Evolutionary conservation across 2,888 invertebrate species (phyloP), one percentile per base, ranked within the genome.

Genomic region (Drosophila antonietae): DNA sequence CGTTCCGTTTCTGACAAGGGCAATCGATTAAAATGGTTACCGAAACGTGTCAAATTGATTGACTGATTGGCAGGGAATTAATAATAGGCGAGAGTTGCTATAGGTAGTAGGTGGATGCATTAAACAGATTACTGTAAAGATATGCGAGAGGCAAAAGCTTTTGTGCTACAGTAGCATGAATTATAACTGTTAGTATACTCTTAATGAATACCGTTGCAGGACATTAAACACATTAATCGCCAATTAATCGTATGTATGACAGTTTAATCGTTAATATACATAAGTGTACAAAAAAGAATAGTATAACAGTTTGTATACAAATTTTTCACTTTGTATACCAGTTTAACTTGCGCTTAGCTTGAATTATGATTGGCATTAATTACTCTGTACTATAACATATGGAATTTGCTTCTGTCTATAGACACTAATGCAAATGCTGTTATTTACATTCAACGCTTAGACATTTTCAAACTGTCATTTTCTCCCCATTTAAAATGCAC

Each of bases 21-120:
- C 39, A 68, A 69, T 74, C 69, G 66, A 77, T 77, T 63, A 44
- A 66, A 57, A 49, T 49, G 46, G 41, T 43, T 66, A 63, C 58
- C 43, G 51, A 64, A 52, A 70, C 63, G 60, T 75, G 67, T 67
- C 55, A 61, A 70, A 52, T 70, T 79, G 66, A 75, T 75, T 64
- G 62, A 64, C 33, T 37, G 57, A 58, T 52, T 47, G 20, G 8
- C 52, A 57, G 18, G 3, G 37, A 41, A 53, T 63, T 47, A 41
- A 65, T 53, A 57, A n/a, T 7, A 23, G 35, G 14, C 18, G 39
- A 49, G 15, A 8, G 49, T n/a, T n/a, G n/a, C n/a, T n/a, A n/a
- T n/a, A n/a, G n/a, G n/a, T n/a, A 23, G 18, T 28, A 5, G 18
- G 12, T 12, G 47, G 18, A 14, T 39, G 23, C 39, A 14, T 10